Percentiles rank a stretch among this genome's conserved stretches.
Evolutionary conservation across 2,797 vertebrate species (phyloP).

Genomic region (Synaphobranchus kaupii): DNA sequence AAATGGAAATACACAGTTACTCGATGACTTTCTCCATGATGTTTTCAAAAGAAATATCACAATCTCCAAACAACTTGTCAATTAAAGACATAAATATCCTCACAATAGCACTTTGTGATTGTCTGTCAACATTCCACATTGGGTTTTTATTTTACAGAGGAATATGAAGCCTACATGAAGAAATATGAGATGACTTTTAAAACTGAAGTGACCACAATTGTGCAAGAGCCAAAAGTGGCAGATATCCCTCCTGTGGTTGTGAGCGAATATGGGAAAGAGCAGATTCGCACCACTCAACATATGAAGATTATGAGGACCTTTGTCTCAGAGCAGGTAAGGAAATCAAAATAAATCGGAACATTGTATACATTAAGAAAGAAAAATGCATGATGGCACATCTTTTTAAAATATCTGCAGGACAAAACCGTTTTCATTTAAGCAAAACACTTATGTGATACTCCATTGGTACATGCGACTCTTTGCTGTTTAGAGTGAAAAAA

Average conservation of each 20-base stretch:
- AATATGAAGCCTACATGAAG: slow-evolving; percentile 81
- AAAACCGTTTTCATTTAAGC: too few relatives aligned
- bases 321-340: slow-evolving; percentile 83
- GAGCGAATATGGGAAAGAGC: slow-evolving; percentile 84
- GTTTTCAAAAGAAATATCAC: background rate
- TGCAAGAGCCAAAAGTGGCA: slow-evolving; percentile 82
- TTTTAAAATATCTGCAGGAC: too few relatives aligned
- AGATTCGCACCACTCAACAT: slow-evolving; percentile 83
- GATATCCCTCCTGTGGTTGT: slow-evolving; percentile 76
- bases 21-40: background rate
- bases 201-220: slow-evolving; percentile 80
- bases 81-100: background rate
- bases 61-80: background rate
- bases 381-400: too few relatives aligned
- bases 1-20: background rate
- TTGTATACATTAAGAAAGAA: slow-evolving; percentile 22
- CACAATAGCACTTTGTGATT: background rate
- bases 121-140: background rate
- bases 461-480: too few relatives aligned
- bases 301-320: slow-evolving; percentile 82
- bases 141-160: slow-evolving; percentile 71
- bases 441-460: too few relatives aligned
- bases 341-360: slow-evolving; percentile 33
- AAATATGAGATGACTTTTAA: slow-evolving; percentile 65
- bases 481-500: too few relatives aligned